These are phyloP conservation scores for Nerophis ophidion DNA, from an alignment of 2,113 vertebrate species.

Conservation along the genomic window DNA sequence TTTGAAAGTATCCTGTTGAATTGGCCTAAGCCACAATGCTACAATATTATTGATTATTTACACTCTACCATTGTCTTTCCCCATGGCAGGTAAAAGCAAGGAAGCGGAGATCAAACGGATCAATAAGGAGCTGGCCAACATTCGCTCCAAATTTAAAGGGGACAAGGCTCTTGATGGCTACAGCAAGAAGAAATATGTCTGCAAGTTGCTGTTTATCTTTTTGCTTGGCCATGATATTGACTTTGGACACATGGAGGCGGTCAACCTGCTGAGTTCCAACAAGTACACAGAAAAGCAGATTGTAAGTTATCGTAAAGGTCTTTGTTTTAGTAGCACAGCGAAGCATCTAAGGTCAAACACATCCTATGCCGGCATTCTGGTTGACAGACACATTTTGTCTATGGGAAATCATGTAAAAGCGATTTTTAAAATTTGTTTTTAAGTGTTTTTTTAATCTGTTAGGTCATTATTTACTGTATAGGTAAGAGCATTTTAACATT, in stretches of 20 bases:
- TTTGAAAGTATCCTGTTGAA: background rate
- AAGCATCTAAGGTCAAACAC: background rate
- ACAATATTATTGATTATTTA: background rate
- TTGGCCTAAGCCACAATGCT: background rate
- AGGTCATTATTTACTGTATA: no score
- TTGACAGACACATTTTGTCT: no score
- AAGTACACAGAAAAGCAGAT: constrained; percentile 96
- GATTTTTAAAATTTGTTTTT: no score
- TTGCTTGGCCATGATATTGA: constrained; percentile 91
- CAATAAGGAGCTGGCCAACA: constrained; percentile 92
- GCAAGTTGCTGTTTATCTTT: constrained; percentile 92
- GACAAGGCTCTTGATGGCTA: constrained; percentile 92
- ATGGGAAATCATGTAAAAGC: no score
- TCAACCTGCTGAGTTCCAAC: constrained; percentile 91
- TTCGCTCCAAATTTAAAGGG: constrained; percentile 92
- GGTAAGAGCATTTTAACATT: no score
- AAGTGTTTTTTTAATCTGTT: no score
- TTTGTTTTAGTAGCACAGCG: background rate
- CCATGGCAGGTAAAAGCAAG: constrained; percentile 83
- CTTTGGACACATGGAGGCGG: constrained; percentile 92
- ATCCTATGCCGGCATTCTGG: no score
- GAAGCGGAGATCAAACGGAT: constrained; percentile 92
- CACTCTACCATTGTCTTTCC: background rate
- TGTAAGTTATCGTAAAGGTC: constrained; percentile 66
- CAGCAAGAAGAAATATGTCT: constrained; percentile 94